Evolutionary conservation across 2,797 vertebrate species (phyloP).

Genomic region (Anomalospiza imberbis): DNA sequence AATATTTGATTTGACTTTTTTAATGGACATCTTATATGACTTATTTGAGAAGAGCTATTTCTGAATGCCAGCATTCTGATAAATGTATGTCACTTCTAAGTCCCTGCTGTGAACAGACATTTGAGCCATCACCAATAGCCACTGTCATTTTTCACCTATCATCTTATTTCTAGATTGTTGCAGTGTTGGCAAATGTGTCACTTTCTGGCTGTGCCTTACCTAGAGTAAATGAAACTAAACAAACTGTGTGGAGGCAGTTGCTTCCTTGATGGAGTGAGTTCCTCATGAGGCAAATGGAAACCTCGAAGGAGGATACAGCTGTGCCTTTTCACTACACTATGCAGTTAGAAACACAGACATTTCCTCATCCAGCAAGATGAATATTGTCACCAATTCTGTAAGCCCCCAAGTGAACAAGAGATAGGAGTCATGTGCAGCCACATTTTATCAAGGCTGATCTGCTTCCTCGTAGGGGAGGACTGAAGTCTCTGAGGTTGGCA

Average conservation of each 20-base stretch:
- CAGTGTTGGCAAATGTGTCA: not conserved
- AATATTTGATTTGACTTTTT: not conserved
- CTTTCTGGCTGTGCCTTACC: not conserved
- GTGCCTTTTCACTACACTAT: not conserved
- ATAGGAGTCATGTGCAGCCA: not conserved
- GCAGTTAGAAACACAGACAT: not conserved
- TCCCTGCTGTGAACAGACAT: not conserved
- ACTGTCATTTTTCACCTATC: not conserved
- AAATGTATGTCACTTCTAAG: not conserved
- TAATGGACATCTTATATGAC: not conserved
- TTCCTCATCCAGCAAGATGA: not conserved
- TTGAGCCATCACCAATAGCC: not conserved
- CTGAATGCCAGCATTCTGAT: not conserved
- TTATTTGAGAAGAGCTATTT: not conserved
- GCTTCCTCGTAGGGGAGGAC: not conserved
- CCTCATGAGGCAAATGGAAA: not conserved
- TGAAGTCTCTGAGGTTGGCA: not conserved
- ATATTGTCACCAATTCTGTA: not conserved
- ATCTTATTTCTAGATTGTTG: not conserved
- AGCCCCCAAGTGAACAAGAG: not conserved
- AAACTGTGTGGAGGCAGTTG: not conserved
- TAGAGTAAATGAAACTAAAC: not conserved
- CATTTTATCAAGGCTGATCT: not conserved
- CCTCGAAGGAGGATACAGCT: not conserved
- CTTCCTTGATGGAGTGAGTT: not conserved